Base-by-base conservation (phyloP, 2,888 invertebrate species). In the Apotomis capreana region DNA sequence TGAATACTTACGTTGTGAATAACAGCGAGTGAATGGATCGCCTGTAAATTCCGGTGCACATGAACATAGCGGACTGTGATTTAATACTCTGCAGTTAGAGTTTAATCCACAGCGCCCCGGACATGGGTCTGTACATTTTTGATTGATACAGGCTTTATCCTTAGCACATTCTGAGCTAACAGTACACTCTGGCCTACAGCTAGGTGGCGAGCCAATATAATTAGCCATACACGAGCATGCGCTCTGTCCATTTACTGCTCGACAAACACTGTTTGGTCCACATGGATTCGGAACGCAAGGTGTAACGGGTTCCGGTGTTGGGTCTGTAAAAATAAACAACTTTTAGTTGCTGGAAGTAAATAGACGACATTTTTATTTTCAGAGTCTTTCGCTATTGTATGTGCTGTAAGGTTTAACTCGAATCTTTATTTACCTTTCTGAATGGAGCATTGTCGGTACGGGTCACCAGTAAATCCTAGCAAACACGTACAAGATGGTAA, bases 41-140 rank as follows among this genome's bases (percentile, higher is more conserved):
- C 96, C 96, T 15, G 94, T 95, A 78, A 93, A 94, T 59, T 93
- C 93, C 26, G 87, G 79, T 37, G 90, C 92, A 83, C 97, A 97
- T 67, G 95, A 94, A 85, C 97, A 97, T 79, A 96, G 95, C 3
- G 97, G 97, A 83, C 95, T 96, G 82, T 97, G 97, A 83, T 96
- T 96, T 73, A 96, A 94, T 3, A 96, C 96, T 83, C 95, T 94
- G 82, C 97, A 97, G 54, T 94, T 90, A 4, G 96, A 93, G 79
- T 95, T 95, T 81, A 91, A 89, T 57, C 96, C 96, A 80, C 96
- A 96, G 65, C 95, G 95, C 72, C 95, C 95, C 49, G 95, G 94
- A 77, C 97, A 97, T 52, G 97, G 97, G 85, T 97, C 95, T 37
- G 91, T 84, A 84, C 98, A 98, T 89, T 96, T 96, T 78, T 95